These are phyloP conservation scores for Sycophila sp. DNA, from an alignment of 1,140 invertebrate genomes.

Conservation along the genomic window DNA sequence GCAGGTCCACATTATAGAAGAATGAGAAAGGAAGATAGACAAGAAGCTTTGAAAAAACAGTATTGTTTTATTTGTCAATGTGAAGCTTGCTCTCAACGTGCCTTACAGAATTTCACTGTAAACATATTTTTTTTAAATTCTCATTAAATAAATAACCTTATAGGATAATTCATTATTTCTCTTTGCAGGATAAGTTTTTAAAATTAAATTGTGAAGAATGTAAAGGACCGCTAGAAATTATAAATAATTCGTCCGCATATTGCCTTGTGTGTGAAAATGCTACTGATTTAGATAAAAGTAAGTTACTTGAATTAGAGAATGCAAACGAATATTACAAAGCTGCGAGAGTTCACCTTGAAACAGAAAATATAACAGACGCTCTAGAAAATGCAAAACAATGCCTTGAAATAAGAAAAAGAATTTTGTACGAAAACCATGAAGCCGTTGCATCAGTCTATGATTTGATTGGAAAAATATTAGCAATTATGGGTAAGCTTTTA, in stretches of 20 bases:
- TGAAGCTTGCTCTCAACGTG: slow-evolving; percentile 67
- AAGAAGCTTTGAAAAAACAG: slow-evolving; percentile 71
- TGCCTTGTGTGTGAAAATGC: slow-evolving; percentile 54
- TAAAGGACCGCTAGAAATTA: slow-evolving; percentile 47
- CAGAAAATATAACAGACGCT: slow-evolving; percentile 43
- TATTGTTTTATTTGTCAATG: slow-evolving; percentile 80
- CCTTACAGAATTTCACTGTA: slow-evolving; percentile 67
- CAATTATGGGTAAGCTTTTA: slow-evolving; percentile 57
- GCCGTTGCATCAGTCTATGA: slow-evolving; percentile 64
- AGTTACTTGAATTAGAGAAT: slow-evolving; percentile 50
- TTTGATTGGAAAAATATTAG: slow-evolving; percentile 66
- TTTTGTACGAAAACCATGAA: slow-evolving; percentile 66
- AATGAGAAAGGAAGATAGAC: slow-evolving; percentile 69
- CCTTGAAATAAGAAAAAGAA: slow-evolving; percentile 56
- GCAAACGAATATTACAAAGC: slow-evolving; percentile 58
- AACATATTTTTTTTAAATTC: slow-evolving; percentile 32
- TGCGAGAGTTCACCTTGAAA: slow-evolving; percentile 42
- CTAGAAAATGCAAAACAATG: slow-evolving; percentile 57
- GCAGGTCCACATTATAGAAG: slow-evolving; percentile 73
- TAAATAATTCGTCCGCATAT: slow-evolving; percentile 31
- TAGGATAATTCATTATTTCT: neutral
- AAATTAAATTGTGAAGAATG: slow-evolving; percentile 59
- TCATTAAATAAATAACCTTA: neutral
- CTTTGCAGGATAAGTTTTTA: slow-evolving; percentile 59
- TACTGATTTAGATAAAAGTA: slow-evolving; percentile 45